Evolutionary conservation across 2,113 vertebrate species (phyloP).

Genomic region (Gallinago undulata): DNA sequence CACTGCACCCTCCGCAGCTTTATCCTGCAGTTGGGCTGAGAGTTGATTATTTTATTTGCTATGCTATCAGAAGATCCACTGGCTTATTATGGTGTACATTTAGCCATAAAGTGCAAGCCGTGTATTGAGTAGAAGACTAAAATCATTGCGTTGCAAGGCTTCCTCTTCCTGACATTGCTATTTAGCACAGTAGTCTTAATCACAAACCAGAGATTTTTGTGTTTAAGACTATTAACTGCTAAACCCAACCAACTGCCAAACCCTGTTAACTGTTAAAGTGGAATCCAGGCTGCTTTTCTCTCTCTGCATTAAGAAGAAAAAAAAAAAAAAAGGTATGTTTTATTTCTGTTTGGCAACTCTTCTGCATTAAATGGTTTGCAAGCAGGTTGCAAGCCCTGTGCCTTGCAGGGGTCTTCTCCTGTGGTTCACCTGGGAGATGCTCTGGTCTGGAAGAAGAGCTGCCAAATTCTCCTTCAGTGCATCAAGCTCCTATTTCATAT

Average conservation of each 20-base stretch:
- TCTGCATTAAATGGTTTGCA: neutral
- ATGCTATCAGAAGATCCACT: conserved; percentile 38
- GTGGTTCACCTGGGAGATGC: neutral
- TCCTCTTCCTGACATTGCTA: conserved; percentile 46
- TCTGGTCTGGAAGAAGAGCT: neutral
- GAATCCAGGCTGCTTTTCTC: neutral
- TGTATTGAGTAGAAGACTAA: neutral
- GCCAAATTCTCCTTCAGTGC: neutral
- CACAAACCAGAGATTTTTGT: conserved; percentile 46
- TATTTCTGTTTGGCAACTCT: neutral
- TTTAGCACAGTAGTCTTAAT: conserved; percentile 31
- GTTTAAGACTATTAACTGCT: neutral
- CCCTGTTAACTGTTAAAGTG: neutral
- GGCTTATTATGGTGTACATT: conserved; percentile 40
- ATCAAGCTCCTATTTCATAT: neutral
- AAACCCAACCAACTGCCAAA: neutral
- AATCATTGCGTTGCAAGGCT: conserved; percentile 50
- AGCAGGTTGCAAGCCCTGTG: neutral
- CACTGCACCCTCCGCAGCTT: neutral
- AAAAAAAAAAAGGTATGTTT: neutral
- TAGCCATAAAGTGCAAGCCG: conserved; percentile 44
- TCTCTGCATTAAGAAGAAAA: neutral
- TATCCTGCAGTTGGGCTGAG: conserved; percentile 46
- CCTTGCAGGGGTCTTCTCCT: neutral
- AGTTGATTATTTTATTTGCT: conserved; percentile 47